Percentiles rank a stretch among this genome's conserved stretches.
These are phyloP conservation scores for Ivindomyrus marchei DNA, from an alignment of 2,113 vertebrate genomes.

Conservation along the genomic window DNA sequence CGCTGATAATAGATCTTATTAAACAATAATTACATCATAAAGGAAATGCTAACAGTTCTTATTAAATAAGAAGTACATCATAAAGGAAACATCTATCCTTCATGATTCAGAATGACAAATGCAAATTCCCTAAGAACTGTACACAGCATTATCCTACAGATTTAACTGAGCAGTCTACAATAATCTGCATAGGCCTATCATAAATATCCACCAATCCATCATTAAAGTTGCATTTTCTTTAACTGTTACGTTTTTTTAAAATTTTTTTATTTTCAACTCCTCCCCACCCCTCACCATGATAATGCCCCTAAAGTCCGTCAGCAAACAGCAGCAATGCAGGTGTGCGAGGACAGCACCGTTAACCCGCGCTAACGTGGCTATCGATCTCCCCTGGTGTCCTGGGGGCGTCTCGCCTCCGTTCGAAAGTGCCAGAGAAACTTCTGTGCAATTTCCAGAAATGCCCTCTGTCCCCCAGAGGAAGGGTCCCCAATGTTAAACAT, in stretches of 20 bases:
- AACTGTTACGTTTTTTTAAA: too few relatives aligned
- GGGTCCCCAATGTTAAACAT: constrained; percentile 64
- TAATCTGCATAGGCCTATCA: too few relatives aligned
- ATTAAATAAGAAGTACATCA: neutral
- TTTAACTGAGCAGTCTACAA: too few relatives aligned
- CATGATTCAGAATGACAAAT: neutral
- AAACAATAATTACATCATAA: neutral
- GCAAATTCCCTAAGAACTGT: neutral
- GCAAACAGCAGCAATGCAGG: constrained; percentile 52
- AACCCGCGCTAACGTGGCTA: constrained; percentile 60
- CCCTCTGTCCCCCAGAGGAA: constrained; percentile 54
- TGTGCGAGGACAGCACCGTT: constrained; percentile 55
- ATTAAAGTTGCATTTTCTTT: too few relatives aligned
- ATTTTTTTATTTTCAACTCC: neutral
- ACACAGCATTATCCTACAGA: too few relatives aligned
- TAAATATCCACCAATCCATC: too few relatives aligned
- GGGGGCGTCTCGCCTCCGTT: constrained; percentile 43
- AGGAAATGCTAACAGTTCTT: neutral
- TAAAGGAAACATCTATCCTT: neutral
- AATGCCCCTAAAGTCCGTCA: constrained; percentile 35
- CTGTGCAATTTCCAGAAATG: constrained; percentile 52
- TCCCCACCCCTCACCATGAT: neutral
- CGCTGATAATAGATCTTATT: neutral
- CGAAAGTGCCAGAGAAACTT: constrained; percentile 48
- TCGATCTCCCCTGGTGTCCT: constrained; percentile 57